These are phyloP conservation scores for Micronycteris hirsuta DNA, from an alignment of 2,113 vertebrate species.

Conservation along the genomic window DNA sequence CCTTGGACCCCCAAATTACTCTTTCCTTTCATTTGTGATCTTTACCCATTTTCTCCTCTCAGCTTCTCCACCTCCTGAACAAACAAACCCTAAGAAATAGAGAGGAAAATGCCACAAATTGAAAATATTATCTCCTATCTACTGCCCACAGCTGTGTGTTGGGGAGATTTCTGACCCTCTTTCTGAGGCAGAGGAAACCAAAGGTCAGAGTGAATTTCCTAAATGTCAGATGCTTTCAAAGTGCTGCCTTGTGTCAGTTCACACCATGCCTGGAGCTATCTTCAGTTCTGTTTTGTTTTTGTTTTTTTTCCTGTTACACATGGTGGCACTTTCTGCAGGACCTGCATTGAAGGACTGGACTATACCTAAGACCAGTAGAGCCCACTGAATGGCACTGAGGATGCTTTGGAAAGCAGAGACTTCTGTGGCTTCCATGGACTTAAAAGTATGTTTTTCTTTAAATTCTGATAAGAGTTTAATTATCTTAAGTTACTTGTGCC, in stretches of 20 bases:
- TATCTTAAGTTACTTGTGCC: neutral
- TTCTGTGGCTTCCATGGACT: neutral
- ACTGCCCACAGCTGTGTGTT: neutral
- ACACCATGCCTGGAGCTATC: rapidly evolving
- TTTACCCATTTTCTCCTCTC: neutral
- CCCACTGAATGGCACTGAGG: rapidly evolving
- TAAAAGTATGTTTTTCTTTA: neutral
- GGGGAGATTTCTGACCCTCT: neutral
- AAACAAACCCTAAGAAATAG: neutral
- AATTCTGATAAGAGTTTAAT: neutral
- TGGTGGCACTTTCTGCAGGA: rapidly evolving
- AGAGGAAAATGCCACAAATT: neutral
- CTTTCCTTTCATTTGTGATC: neutral
- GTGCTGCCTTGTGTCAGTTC: neutral
- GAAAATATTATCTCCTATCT: neutral
- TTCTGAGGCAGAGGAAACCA: slow-evolving; percentile 19
- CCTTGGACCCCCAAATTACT: neutral
- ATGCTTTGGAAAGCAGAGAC: neutral
- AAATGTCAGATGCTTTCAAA: slow-evolving; percentile 13
- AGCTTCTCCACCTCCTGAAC: neutral
- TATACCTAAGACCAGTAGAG: rapidly evolving
- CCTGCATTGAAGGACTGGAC: no score
- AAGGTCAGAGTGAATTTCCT: slow-evolving; percentile 47
- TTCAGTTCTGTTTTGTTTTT: neutral
- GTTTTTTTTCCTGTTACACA: no score